These are phyloP conservation scores for Zosterops japonicus DNA, from an alignment of 2,113 vertebrate species.

Conservation along the genomic window DNA sequence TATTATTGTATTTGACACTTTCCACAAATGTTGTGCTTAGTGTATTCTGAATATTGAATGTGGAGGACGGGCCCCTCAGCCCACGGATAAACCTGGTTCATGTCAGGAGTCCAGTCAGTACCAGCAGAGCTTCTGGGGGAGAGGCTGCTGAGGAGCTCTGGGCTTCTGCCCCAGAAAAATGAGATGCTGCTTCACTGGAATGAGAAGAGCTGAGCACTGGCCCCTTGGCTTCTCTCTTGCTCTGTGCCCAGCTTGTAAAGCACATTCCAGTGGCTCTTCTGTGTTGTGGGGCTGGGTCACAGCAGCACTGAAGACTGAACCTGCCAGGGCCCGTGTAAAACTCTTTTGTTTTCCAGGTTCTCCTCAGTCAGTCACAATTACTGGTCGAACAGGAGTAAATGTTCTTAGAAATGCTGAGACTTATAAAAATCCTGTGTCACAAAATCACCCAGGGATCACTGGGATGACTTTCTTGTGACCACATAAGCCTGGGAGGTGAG, in stretches of 20 bases:
- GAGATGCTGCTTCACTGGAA: background rate
- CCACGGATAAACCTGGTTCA: fast-evolving
- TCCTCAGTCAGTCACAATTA: background rate
- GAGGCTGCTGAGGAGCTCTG: background rate
- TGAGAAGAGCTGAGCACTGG: background rate
- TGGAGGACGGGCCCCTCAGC: background rate
- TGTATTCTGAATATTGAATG: background rate
- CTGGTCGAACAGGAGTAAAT: background rate
- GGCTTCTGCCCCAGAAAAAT: background rate
- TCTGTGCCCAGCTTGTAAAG: background rate
- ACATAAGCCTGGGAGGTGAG: background rate
- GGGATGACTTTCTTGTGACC: background rate
- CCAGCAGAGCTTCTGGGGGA: background rate
- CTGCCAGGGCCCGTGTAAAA: background rate
- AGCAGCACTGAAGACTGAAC: background rate
- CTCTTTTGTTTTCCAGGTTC: background rate
- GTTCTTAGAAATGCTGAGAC: background rate
- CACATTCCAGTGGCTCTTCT: fast-evolving
- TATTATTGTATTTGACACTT: background rate
- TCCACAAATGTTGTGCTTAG: background rate
- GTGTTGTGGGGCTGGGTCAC: background rate
- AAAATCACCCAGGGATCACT: background rate
- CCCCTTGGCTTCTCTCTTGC: background rate
- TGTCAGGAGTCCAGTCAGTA: background rate
- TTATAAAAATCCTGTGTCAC: background rate